Conservation (phyloP, 2,888 invertebrate genomes). For the Onthophagus sagittarius region DNA sequence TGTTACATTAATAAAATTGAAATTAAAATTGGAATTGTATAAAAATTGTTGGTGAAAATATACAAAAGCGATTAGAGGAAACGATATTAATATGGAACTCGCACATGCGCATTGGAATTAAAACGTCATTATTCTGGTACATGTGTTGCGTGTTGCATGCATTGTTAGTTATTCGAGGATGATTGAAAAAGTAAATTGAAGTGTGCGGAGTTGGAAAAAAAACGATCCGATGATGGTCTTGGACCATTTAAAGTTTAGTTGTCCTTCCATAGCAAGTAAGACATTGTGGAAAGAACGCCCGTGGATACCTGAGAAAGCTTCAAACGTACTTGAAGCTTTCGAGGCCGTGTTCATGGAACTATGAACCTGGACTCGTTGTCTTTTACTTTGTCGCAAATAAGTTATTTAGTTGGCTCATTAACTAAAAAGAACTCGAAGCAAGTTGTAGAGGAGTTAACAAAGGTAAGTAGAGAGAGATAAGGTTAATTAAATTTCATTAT, state of each 20-base stretch:
- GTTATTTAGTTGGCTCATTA: slow-evolving; percentile 93
- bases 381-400: slow-evolving; percentile 98
- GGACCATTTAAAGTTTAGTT: slow-evolving; percentile 48
- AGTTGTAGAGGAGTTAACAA: slow-evolving; percentile 81
- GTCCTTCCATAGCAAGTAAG: slow-evolving; percentile 46
- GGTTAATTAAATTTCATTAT: not conserved
- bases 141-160: slow-evolving; percentile 39
- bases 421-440: slow-evolving; percentile 94
- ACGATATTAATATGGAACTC: not conserved
- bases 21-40: not conserved
- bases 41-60: not conserved
- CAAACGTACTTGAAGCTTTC: slow-evolving; percentile 94
- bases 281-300: slow-evolving; percentile 56
- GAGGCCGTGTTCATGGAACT: slow-evolving; percentile 81
- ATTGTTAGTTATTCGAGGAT: slow-evolving; percentile 29
- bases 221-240: slow-evolving; percentile 51
- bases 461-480: slow-evolving; percentile 63
- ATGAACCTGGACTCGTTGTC: slow-evolving; percentile 99
- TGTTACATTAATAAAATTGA: too few species aligned
- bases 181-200: slow-evolving; percentile 40
- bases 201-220: slow-evolving; percentile 37
- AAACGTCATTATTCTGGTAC: slow-evolving; percentile 32
- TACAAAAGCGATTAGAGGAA: not conserved
- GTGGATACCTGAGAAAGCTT: slow-evolving; percentile 84
- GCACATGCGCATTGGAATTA: slow-evolving; percentile 19